Evolutionary conservation across 2,113 vertebrate genomes (phyloP).

Genomic region (Castor canadensis): DNA sequence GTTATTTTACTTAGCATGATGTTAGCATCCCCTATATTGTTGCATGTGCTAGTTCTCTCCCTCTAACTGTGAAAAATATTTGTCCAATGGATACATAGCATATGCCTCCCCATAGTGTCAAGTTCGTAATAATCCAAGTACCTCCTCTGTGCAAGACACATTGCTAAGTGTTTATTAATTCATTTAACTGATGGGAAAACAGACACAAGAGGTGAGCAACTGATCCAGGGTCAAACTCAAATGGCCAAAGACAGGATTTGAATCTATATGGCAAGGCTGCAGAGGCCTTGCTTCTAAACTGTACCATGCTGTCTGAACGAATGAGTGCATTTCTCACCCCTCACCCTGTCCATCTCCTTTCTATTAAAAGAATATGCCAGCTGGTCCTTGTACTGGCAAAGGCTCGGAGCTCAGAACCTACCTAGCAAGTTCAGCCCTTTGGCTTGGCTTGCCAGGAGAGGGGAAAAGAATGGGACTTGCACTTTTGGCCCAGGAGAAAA

Average conservation of each 20-base stretch:
- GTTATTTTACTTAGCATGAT: background rate
- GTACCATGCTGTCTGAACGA: background rate
- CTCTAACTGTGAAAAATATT: background rate
- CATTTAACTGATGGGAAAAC: background rate
- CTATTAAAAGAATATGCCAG: background rate
- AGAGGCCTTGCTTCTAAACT: background rate
- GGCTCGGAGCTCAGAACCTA: background rate
- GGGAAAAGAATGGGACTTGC: background rate
- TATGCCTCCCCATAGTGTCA: background rate
- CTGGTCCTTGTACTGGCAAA: background rate
- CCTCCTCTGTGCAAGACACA: background rate
- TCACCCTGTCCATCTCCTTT: background rate
- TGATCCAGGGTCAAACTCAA: background rate
- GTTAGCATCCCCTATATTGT: background rate
- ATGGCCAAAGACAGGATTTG: background rate
- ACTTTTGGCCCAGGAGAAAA: background rate
- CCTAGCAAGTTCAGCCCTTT: background rate
- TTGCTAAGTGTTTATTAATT: background rate
- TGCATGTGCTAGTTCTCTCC: background rate
- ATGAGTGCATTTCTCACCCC: background rate
- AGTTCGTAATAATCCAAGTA: background rate
- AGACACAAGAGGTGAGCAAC: background rate
- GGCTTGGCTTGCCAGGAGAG: background rate
- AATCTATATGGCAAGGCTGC: background rate
- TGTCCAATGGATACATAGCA: background rate